Percentiles rank a stretch among this genome's conserved stretches.
These are phyloP conservation scores for Drosophila equinoxialis DNA, from an alignment of 1,140 invertebrate species.

Conservation along the genomic window DNA sequence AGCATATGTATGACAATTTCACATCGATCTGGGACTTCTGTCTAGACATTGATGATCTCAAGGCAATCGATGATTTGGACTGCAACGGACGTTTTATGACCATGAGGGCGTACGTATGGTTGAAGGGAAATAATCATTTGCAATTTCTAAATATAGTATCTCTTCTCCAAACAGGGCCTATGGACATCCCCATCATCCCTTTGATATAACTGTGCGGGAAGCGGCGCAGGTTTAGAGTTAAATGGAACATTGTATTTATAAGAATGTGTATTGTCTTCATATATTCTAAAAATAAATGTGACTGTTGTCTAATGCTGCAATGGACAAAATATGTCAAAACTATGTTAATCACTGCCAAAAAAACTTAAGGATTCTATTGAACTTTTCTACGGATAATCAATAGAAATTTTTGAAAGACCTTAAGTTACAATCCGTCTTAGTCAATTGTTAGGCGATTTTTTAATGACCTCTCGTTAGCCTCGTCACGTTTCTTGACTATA, in stretches of 20 bases:
- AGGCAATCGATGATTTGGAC: slow-evolving; percentile 86
- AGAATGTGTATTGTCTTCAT: not conserved
- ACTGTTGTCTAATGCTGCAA: not conserved
- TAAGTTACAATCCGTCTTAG: no score
- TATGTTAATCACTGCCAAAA: no score
- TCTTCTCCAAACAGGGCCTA: slow-evolving; percentile 44
- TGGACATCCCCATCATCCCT: slow-evolving; percentile 71
- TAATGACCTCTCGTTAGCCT: no score
- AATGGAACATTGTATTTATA: not conserved
- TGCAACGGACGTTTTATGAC: slow-evolving; percentile 75
- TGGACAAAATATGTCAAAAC: not conserved
- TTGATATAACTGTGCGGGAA: slow-evolving; percentile 31
- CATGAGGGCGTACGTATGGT: slow-evolving; percentile 60
- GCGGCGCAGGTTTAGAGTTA: not conserved
- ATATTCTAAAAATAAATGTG: slow-evolving; percentile 9
- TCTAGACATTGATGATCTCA: slow-evolving; percentile 86
- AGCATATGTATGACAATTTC: slow-evolving; percentile 89
- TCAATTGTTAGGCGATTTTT: no score
- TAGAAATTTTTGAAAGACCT: no score
- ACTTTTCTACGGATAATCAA: no score
- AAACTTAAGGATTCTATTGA: no score
- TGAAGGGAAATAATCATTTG: not conserved
- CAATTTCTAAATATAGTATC: not conserved
- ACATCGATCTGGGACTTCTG: slow-evolving; percentile 89
- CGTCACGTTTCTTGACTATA: no score